phyloP scores from a whole-genome alignment of 2,797 vertebrate species.

The Sparus aurata region DNA sequence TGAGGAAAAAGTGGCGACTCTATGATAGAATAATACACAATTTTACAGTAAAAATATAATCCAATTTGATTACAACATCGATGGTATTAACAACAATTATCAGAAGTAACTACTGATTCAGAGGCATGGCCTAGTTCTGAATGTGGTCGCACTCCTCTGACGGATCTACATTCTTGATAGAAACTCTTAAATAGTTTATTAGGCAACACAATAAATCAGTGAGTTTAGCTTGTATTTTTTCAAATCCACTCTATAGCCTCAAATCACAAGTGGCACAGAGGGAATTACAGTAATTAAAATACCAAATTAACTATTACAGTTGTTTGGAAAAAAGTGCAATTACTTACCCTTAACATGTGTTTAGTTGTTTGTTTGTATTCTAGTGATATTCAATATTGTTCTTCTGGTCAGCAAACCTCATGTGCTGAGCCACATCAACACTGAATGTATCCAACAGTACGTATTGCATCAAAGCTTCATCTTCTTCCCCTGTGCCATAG shows the following conservation, averaged over 20 bases:
- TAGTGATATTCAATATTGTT: no score
- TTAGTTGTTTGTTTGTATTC: no score
- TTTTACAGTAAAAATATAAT: neutral
- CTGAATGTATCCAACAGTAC: no score
- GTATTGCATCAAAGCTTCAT: no score
- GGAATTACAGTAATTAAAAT: neutral
- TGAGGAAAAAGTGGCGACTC: neutral
- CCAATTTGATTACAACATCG: no score
- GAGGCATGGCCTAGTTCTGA: neutral
- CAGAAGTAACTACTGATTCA: neutral
- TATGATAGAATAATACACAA: neutral
- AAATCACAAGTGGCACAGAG: neutral
- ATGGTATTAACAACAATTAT: neutral
- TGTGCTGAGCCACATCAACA: no score
- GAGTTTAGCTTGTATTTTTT: neutral
- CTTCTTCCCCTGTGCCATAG: no score
- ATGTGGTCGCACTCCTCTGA: neutral
- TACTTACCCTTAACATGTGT: neutral
- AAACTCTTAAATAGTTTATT: neutral
- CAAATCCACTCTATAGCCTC: neutral
- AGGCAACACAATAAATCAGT: neutral
- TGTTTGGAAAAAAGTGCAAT: neutral
- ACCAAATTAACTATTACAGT: neutral
- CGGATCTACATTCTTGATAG: neutral
- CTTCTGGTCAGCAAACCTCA: no score